These are phyloP conservation scores for Apodemia duryi DNA, from an alignment of 2,888 invertebrate species.

Conservation along the genomic window DNA sequence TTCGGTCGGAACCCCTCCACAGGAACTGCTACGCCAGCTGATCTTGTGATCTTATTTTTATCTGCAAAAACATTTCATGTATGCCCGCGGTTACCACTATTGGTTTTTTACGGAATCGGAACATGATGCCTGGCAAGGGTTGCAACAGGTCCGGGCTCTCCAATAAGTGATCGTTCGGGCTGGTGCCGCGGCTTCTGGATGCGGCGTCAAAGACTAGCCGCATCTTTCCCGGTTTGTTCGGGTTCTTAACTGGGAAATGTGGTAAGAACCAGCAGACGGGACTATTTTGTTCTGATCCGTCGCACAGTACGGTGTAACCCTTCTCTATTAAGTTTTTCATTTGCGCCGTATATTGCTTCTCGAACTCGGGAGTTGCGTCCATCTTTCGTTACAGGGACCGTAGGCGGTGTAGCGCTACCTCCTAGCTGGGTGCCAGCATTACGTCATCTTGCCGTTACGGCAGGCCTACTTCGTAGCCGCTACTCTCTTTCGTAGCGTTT, in stretches of 20 bases:
- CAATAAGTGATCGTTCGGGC: constrained; percentile 22
- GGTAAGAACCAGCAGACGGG: constrained; percentile 25
- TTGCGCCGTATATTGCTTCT: constrained; percentile 3
- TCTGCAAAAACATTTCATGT: constrained; percentile 27
- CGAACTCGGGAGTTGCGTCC: background rate
- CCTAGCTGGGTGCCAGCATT: background rate
- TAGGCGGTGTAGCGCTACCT: background rate
- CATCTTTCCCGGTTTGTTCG: constrained; percentile 15
- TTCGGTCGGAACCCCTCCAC: constrained; percentile 20
- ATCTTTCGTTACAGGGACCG: background rate
- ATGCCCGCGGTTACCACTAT: constrained; percentile 28
- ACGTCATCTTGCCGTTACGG: background rate
- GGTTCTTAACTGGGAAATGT: constrained; percentile 26
- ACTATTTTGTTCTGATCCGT: background rate
- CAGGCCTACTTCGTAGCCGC: background rate
- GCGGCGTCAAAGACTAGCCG: constrained; percentile 29
- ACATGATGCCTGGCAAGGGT: constrained; percentile 29
- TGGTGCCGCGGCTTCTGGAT: constrained; percentile 21
- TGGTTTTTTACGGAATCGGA: constrained; percentile 28
- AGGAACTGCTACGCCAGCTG: constrained; percentile 23
- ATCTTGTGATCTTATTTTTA: constrained; percentile 21
- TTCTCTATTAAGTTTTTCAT: constrained; percentile 18
- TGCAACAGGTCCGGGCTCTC: constrained; percentile 23
- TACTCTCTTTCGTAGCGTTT: background rate
- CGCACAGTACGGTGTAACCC: constrained; percentile 20